A percentile compares a stretch with the other conserved stretches of the same genome.
These are phyloP conservation scores for Salvelinus sp. DNA, from an alignment of 2,113 vertebrate species.

Conservation along the genomic window DNA sequence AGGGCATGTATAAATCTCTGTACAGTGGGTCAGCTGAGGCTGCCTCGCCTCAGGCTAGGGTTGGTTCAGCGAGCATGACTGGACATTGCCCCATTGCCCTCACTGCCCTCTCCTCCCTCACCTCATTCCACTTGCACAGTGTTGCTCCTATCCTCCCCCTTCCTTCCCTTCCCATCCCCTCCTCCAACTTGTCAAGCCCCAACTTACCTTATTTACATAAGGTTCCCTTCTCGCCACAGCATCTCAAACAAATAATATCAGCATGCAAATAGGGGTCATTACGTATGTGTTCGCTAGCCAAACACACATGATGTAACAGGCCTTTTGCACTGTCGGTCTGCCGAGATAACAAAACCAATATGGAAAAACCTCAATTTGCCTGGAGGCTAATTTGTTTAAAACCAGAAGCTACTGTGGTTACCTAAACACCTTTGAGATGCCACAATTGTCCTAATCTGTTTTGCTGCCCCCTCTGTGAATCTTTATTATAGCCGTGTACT, in stretches of 20 bases:
- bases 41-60: conserved; percentile 24
- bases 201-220: conserved; percentile 47
- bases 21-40: conserved; percentile 20
- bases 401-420: conserved; percentile 36
- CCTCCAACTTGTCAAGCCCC: no score
- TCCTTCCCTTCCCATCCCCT: no score
- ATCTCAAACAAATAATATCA: conserved; percentile 32
- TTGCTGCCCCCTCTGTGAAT: not conserved
- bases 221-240: conserved; percentile 2
- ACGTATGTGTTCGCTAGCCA: conserved; percentile 46
- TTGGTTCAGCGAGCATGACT: not conserved
- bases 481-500: not conserved
- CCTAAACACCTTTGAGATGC: conserved; percentile 43
- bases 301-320: conserved; percentile 34
- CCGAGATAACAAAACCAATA: conserved; percentile 59
- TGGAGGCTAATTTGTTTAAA: conserved; percentile 53
- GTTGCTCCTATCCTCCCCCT: conserved; percentile 12
- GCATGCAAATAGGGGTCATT: conserved; percentile 58
- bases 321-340: conserved; percentile 23
- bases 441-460: conserved; percentile 24
- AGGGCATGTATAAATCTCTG: not conserved
- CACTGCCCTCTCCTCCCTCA: no score
- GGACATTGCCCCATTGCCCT: no score
- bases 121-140: conserved; percentile 32
- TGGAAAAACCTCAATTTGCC: conserved; percentile 61